Evolutionary conservation across 2,113 vertebrate genomes (phyloP).

Genomic region (Poicephalus meyeri): DNA sequence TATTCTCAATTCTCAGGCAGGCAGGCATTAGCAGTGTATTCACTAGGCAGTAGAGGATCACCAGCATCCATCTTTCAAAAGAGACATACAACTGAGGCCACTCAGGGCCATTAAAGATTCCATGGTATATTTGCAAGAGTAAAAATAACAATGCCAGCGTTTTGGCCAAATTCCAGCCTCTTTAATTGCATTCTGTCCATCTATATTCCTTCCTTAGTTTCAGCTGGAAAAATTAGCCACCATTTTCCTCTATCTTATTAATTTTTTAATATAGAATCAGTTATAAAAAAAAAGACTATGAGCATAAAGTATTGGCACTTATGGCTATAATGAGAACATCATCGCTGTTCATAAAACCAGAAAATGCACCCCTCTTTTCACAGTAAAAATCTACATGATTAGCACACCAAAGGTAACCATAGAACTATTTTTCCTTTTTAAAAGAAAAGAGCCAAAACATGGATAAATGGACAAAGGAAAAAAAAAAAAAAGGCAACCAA

Average conservation of each 20-base stretch:
- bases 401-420: background rate
- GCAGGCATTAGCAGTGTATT: slow-evolving; percentile 20
- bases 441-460: background rate
- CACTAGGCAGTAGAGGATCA: slow-evolving; percentile 30
- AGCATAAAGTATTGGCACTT: slow-evolving; percentile 12
- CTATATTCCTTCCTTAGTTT: slow-evolving; percentile 25
- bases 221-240: slow-evolving; percentile 26
- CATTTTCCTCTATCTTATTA: slow-evolving; percentile 41
- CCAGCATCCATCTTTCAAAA: slow-evolving; percentile 52
- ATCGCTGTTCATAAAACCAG: background rate
- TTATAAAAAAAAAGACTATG: slow-evolving; percentile 12
- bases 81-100: background rate
- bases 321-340: background rate
- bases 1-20: slow-evolving; percentile 38
- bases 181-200: slow-evolving; percentile 46
- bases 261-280: slow-evolving; percentile 44
- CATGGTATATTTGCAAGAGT: slow-evolving; percentile 41
- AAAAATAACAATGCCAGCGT: slow-evolving; percentile 33
- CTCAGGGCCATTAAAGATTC: slow-evolving; percentile 41
- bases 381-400: background rate
- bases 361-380: background rate
- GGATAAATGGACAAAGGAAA: background rate
- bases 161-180: slow-evolving; percentile 46
- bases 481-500: background rate
- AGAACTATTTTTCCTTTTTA: background rate